These are phyloP conservation scores for Trinectes maculatus DNA, from an alignment of 2,113 vertebrate genomes.

Conservation along the genomic window DNA sequence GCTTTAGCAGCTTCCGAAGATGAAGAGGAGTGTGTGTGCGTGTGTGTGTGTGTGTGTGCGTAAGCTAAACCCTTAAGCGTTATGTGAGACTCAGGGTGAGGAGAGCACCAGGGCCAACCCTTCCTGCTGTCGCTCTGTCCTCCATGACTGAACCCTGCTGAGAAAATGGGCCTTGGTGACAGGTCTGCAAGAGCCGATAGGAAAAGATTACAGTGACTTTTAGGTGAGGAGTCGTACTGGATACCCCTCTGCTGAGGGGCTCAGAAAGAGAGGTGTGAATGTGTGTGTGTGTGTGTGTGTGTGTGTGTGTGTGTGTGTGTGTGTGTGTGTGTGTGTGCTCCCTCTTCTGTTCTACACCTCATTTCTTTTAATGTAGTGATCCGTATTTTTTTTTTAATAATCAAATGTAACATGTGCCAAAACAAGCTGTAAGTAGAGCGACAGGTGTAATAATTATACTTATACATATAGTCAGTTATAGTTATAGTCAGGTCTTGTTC, in stretches of 20 bases:
- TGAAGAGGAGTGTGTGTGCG: constrained; percentile 28
- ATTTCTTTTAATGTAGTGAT: no score
- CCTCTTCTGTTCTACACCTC: not conserved
- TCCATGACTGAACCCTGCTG: constrained; percentile 40
- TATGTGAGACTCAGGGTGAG: constrained; percentile 35
- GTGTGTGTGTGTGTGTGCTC: not conserved
- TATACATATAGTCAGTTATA: no score
- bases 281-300: not conserved
- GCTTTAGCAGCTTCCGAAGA: constrained; percentile 51
- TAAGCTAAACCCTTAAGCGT: constrained; percentile 44
- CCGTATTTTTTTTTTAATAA: no score
- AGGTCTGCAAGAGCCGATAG: constrained; percentile 62
- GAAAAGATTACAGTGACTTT: constrained; percentile 42
- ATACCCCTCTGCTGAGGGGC: no score
- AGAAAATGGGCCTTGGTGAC: constrained; percentile 38
- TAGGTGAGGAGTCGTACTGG: constrained; percentile 31
- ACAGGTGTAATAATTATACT: no score
- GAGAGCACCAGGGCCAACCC: constrained; percentile 36
- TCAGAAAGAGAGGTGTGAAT: not conserved
- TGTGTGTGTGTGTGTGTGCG: constrained; percentile 19
- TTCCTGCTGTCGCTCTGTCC: constrained; percentile 5
- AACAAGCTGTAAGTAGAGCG: no score
- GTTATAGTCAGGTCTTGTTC: no score
- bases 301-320: constrained; percentile 8
- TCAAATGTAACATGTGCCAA: no score